These are phyloP conservation scores for Uromys caudimaculatus DNA, from an alignment of 2,797 vertebrate species.

Conservation along the genomic window DNA sequence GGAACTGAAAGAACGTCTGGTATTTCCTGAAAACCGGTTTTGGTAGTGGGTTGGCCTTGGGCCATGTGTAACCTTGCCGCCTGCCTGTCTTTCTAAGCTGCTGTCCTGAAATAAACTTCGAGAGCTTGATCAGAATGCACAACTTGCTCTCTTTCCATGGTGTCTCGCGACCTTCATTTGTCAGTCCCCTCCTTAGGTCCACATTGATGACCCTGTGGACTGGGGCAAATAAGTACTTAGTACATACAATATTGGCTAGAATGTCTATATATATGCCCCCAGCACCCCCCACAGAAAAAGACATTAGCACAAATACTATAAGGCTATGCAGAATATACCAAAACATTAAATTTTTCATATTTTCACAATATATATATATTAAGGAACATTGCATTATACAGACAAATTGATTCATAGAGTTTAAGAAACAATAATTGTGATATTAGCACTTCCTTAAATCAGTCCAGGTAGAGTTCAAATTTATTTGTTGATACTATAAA, in stretches of 20 bases:
- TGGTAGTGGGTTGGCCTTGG: no score
- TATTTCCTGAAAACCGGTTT: no score
- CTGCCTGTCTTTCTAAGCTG: no score
- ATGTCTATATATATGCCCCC: background rate
- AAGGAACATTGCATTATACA: background rate
- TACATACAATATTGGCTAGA: background rate
- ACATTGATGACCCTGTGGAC: no score
- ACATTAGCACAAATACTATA: slow-evolving; percentile 8
- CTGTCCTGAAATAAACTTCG: no score
- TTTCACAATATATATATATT: background rate
- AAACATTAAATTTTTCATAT: background rate
- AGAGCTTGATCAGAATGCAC: no score
- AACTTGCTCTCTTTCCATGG: no score
- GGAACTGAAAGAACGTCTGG: no score
- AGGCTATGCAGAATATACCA: background rate
- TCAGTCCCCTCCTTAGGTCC: no score
- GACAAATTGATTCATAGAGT: background rate
- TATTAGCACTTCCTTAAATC: slow-evolving; percentile 3
- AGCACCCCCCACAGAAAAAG: background rate
- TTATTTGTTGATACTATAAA: slow-evolving; percentile 20
- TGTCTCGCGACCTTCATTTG: no score
- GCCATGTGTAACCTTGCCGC: no score
- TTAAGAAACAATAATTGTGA: background rate
- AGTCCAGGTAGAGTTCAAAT: background rate
- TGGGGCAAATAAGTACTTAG: background rate